A percentile compares a stretch with the other conserved stretches of the same genome.
Conservation (phyloP, 2,797 vertebrate species). For the Gymnoscopelus microlampas region DNA sequence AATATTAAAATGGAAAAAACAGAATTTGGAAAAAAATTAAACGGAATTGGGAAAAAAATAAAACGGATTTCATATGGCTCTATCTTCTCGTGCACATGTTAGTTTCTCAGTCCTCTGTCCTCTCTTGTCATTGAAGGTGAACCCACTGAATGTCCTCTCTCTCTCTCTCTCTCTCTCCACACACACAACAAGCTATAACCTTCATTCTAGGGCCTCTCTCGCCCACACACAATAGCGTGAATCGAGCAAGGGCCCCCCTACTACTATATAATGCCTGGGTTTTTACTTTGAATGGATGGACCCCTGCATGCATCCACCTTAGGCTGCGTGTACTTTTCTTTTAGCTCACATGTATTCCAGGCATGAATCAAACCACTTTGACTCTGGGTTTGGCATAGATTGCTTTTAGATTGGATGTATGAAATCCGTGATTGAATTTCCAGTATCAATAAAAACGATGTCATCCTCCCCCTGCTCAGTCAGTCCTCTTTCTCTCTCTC, state of each 20-base stretch:
- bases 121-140: conserved; percentile 33
- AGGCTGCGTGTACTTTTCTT: neutral
- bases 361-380: conserved; percentile 43
- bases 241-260: conserved; percentile 18
- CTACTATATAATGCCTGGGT: too few relatives aligned
- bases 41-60: too few relatives aligned
- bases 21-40: too few relatives aligned
- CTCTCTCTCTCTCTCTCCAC: neutral
- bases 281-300: too few relatives aligned
- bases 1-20: too few relatives aligned
- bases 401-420: conserved; percentile 46
- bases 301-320: conserved; percentile 20
- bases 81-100: neutral
- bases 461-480: conserved; percentile 26
- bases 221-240: conserved; percentile 42
- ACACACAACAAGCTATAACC: conserved; percentile 29
- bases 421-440: conserved; percentile 68
- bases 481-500: conserved; percentile 25
- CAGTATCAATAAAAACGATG: conserved; percentile 50
- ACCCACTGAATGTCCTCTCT: conserved; percentile 30
- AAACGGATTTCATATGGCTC: too few relatives aligned
- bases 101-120: conserved; percentile 12
- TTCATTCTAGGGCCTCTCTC: conserved; percentile 30
- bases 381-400: conserved; percentile 25
- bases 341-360: conserved; percentile 23